A percentile compares a stretch with the other conserved stretches of the same genome.
These are phyloP conservation scores for Balanococcus diminutus DNA, from an alignment of 2,888 invertebrate genomes.

Conservation along the genomic window DNA sequence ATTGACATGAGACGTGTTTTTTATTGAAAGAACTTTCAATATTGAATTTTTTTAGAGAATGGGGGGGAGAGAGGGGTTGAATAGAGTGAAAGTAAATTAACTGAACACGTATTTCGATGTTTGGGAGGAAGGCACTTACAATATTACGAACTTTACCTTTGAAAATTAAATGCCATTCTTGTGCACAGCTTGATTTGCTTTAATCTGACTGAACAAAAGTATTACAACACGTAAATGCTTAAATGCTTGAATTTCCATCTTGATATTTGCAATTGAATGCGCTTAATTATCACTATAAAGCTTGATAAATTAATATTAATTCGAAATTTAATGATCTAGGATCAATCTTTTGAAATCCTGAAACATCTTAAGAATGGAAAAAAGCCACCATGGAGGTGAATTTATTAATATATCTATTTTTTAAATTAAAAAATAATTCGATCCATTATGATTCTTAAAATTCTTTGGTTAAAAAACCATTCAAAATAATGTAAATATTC, in stretches of 20 bases:
- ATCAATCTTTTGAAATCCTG: conserved; percentile 20
- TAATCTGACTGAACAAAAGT: background rate
- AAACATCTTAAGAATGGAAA: conserved; percentile 20
- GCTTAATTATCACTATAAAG: background rate
- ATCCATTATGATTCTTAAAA: background rate
- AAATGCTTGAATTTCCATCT: background rate
- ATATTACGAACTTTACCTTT: too few species aligned
- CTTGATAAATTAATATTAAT: background rate
- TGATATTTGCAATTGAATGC: background rate
- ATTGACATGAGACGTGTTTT: too few species aligned
- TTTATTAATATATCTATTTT: background rate
- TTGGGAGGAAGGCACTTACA: too few species aligned
- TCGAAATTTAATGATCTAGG: background rate
- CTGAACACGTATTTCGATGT: too few species aligned
- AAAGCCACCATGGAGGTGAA: conserved; percentile 51
- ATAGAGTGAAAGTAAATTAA: too few species aligned
- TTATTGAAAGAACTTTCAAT: too few species aligned
- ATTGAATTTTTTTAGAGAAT: too few species aligned
- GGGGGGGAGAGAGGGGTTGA: too few species aligned
- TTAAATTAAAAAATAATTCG: background rate
- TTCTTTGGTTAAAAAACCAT: background rate
- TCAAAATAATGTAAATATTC: background rate
- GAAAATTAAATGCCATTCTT: too few species aligned
- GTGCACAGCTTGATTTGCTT: background rate
- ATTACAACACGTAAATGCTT: background rate